Percentiles rank a stretch among this genome's conserved stretches.
Conservation (phyloP, 2,888 invertebrate genomes). For the Formica aserva region DNA sequence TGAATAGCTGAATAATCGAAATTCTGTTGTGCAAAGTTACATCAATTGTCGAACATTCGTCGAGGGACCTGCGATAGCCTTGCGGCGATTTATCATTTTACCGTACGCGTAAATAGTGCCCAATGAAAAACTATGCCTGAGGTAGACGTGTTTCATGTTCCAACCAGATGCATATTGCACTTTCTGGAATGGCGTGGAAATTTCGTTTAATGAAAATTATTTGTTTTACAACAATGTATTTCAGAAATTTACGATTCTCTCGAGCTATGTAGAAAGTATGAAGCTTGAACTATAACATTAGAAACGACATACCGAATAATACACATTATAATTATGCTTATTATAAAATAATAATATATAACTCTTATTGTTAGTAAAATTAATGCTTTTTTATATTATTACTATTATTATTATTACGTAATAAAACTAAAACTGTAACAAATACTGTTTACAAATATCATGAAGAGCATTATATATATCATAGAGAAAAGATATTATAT, state of each 20-base stretch:
- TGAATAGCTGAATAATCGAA: constrained; percentile 33
- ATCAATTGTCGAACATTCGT: constrained; percentile 37
- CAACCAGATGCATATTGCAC: not conserved
- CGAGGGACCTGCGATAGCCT: not conserved
- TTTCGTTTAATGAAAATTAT: constrained; percentile 43
- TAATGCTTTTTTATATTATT: not conserved
- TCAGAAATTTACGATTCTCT: constrained; percentile 22
- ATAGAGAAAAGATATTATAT: not conserved
- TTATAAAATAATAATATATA: constrained; percentile 10
- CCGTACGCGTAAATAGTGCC: constrained; percentile 9
- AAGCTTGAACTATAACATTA: constrained; percentile 16
- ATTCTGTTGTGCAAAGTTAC: constrained; percentile 41
- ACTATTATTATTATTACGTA: not conserved
- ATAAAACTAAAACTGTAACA: not conserved
- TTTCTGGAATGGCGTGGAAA: not conserved
- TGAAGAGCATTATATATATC: not conserved
- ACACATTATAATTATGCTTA: not conserved
- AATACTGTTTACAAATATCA: not conserved
- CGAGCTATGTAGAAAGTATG: not conserved
- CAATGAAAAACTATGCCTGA: constrained; percentile 26
- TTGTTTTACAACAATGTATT: constrained; percentile 22
- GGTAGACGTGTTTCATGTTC: not conserved
- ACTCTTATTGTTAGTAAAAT: not conserved
- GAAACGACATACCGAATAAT: not conserved
- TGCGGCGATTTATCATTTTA: constrained; percentile 37